Percentiles rank a stretch among this genome's conserved stretches.
Conservation (phyloP, 2,113 vertebrate genomes). For the Microcebus jonahi region DNA sequence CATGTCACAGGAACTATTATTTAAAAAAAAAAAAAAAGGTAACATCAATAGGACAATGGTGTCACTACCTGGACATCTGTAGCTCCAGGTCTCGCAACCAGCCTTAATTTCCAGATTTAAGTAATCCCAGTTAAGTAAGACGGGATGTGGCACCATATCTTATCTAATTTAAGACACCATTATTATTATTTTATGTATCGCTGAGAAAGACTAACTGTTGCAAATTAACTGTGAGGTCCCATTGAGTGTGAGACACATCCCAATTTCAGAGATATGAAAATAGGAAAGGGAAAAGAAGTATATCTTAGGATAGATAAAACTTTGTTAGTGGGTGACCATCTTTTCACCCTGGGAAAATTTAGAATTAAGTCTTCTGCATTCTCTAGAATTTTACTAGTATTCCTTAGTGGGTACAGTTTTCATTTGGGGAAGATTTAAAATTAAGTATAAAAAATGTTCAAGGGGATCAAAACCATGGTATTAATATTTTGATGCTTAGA, state of each 20-base stretch:
- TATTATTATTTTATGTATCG: neutral
- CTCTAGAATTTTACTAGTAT: neutral
- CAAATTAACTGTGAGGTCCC: neutral
- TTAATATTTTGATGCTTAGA: neutral
- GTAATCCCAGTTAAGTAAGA: neutral
- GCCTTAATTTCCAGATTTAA: neutral
- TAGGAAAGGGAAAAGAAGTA: neutral
- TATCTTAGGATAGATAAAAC: neutral
- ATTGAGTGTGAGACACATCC: neutral
- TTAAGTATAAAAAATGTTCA: neutral
- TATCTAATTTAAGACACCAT: neutral
- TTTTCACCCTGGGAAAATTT: neutral
- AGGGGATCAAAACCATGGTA: neutral
- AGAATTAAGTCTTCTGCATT: neutral
- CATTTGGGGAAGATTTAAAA: neutral
- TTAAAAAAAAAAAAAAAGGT: neutral
- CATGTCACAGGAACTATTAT: neutral
- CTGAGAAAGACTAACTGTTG: neutral
- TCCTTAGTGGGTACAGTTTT: neutral
- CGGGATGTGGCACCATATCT: neutral
- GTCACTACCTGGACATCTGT: rapidly evolving
- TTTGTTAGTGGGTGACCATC: neutral
- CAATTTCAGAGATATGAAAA: neutral
- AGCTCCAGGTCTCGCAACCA: neutral
- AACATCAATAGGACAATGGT: neutral